These are phyloP conservation scores for Ancistrus triradiatus DNA, from an alignment of 2,113 vertebrate species.

Conservation along the genomic window DNA sequence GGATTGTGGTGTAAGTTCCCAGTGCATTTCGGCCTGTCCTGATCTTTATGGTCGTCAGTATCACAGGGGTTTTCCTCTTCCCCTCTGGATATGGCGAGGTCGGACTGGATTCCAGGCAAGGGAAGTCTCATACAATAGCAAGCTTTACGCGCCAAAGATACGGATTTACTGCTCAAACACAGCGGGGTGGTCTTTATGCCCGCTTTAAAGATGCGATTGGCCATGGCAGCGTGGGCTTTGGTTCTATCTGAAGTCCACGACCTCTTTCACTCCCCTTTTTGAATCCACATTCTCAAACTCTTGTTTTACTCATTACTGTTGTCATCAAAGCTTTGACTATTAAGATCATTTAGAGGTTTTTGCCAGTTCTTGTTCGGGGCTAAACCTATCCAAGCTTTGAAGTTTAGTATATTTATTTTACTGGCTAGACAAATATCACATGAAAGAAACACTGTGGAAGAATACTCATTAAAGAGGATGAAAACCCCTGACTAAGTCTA, in stretches of 20 bases:
- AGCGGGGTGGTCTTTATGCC: constrained; percentile 57
- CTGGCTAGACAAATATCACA: constrained; percentile 18
- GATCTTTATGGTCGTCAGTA: constrained; percentile 17
- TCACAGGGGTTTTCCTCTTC: constrained; percentile 23
- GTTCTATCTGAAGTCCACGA: constrained; percentile 49
- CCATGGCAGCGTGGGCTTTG: constrained; percentile 54
- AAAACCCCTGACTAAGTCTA: background rate
- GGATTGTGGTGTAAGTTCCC: no score
- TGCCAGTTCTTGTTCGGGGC: constrained; percentile 35
- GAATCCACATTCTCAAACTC: constrained; percentile 20
- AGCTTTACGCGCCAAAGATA: constrained; percentile 65
- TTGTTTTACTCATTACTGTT: constrained; percentile 26
- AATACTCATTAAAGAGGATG: constrained; percentile 11
- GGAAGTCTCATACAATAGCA: constrained; percentile 62
- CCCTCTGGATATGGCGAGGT: constrained; percentile 22
- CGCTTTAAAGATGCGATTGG: constrained; percentile 58
- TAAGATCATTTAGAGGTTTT: constrained; percentile 30
- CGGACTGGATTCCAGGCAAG: constrained; percentile 52
- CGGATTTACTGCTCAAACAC: constrained; percentile 70
- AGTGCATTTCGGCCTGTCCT: constrained; percentile 35
- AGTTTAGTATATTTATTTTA: constrained; percentile 22
- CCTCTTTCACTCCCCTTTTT: constrained; percentile 36
- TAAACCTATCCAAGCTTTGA: constrained; percentile 22
- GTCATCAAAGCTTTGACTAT: constrained; percentile 34
- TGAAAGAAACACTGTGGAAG: constrained; percentile 26